Conservation (phyloP, 1,140 invertebrate species). For the Streblospio benedicti region DNA sequence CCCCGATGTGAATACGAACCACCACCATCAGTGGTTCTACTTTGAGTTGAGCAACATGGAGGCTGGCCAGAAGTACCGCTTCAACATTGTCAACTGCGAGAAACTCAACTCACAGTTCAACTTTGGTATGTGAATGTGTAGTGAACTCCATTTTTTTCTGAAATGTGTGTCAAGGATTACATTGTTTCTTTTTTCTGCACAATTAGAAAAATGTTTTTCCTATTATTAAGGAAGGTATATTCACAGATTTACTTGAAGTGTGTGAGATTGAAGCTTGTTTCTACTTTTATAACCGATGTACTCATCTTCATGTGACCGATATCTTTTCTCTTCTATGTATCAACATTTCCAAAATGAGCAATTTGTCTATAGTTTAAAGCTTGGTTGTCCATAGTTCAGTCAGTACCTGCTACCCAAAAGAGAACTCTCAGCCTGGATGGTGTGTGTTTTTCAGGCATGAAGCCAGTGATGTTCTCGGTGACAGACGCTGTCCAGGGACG, state of each 20-base stretch:
- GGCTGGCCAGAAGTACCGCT: slow-evolving; percentile 62
- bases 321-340: too few relatives aligned
- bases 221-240: not conserved
- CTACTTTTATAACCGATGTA: too few relatives aligned
- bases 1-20: slow-evolving; percentile 73
- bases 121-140: slow-evolving; percentile 56
- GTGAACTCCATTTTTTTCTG: not conserved
- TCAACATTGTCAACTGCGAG: slow-evolving; percentile 86
- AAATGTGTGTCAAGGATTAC: not conserved
- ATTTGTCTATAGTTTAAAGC: too few relatives aligned
- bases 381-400: too few relatives aligned
- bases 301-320: too few relatives aligned
- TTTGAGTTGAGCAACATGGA: slow-evolving; percentile 80
- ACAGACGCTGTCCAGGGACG: slow-evolving; percentile 58
- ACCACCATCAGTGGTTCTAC: slow-evolving; percentile 84
- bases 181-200: too few relatives aligned
- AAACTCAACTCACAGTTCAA: slow-evolving; percentile 84
- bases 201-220: too few relatives aligned
- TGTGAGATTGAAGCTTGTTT: too few relatives aligned
- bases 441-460: slow-evolving; percentile 63
- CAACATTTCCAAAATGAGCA: too few relatives aligned
- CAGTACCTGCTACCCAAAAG: too few relatives aligned
- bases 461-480: slow-evolving; percentile 80
- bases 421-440: too few relatives aligned
- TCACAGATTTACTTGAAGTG: slow-evolving; percentile 6